phyloP scores from a whole-genome alignment of 2,797 vertebrate species.

The Coendou prehensilis region DNA sequence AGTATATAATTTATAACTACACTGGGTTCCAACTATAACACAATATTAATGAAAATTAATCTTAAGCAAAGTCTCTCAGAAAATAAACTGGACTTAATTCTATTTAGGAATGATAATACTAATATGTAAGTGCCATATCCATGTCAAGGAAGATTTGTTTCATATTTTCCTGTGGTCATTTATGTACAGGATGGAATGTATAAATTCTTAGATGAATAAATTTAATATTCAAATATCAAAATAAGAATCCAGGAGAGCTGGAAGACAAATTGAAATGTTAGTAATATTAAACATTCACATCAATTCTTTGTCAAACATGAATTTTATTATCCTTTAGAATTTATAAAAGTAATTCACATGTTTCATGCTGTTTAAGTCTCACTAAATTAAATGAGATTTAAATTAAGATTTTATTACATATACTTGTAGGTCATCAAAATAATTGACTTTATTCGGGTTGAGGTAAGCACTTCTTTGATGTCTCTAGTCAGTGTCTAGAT shows the following conservation, averaged over 20 bases:
- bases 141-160: not conserved
- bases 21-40: not conserved
- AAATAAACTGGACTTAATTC: conserved; percentile 34
- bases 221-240: conserved; percentile 46
- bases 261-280: conserved; percentile 43
- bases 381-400: not conserved
- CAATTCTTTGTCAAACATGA: conserved; percentile 10
- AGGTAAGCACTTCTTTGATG: not conserved
- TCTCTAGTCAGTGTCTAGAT: not conserved
- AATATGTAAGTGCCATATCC: conserved; percentile 13
- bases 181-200: not conserved
- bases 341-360: conserved; percentile 11
- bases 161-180: not conserved
- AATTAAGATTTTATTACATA: conserved; percentile 14
- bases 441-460: not conserved
- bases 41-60: not conserved
- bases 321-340: not conserved
- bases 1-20: conserved; percentile 18
- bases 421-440: not conserved
- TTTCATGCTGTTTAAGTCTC: conserved; percentile 39
- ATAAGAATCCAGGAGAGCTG: not conserved
- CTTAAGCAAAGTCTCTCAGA: conserved; percentile 22
- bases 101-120: conserved; percentile 6
- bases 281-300: conserved; percentile 27
- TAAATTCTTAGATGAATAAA: conserved; percentile 34